A percentile compares a stretch with the other conserved stretches of the same genome.
These are phyloP conservation scores for Garra rufa DNA, from an alignment of 2,113 vertebrate genomes.

Conservation along the genomic window DNA sequence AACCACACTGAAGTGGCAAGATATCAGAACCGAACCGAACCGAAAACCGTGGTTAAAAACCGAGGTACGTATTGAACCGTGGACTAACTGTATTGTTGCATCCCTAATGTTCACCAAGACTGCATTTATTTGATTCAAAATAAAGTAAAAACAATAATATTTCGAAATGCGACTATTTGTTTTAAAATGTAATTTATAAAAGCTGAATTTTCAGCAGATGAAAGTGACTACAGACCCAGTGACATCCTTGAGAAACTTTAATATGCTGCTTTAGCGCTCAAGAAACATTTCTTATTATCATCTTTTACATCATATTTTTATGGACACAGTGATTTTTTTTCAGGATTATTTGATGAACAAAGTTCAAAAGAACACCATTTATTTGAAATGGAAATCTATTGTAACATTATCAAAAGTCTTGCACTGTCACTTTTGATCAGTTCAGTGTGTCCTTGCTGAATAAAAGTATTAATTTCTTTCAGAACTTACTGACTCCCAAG, in stretches of 20 bases:
- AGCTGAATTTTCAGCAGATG: too few relatives aligned
- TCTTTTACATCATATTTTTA: neutral
- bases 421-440: neutral
- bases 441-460: neutral
- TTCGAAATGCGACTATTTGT: neutral
- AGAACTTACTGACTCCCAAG: neutral
- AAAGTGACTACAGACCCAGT: too few relatives aligned
- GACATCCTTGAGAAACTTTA: too few relatives aligned
- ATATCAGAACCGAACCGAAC: too few relatives aligned
- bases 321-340: neutral
- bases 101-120: too few relatives aligned
- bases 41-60: too few relatives aligned
- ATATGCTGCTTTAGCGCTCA: neutral
- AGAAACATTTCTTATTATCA: neutral
- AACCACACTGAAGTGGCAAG: too few relatives aligned
- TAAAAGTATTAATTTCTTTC: neutral
- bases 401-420: neutral
- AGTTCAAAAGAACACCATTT: neutral
- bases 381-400: neutral
- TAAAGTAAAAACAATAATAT: neutral
- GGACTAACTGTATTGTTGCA: too few relatives aligned
- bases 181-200: too few relatives aligned
- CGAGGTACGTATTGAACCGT: too few relatives aligned
- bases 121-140: neutral
- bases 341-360: neutral